Evolutionary conservation across 2,113 vertebrate genomes (phyloP), one percentile per base, ranked within the genome.

Genomic region (Nycticebus coucang): DNA sequence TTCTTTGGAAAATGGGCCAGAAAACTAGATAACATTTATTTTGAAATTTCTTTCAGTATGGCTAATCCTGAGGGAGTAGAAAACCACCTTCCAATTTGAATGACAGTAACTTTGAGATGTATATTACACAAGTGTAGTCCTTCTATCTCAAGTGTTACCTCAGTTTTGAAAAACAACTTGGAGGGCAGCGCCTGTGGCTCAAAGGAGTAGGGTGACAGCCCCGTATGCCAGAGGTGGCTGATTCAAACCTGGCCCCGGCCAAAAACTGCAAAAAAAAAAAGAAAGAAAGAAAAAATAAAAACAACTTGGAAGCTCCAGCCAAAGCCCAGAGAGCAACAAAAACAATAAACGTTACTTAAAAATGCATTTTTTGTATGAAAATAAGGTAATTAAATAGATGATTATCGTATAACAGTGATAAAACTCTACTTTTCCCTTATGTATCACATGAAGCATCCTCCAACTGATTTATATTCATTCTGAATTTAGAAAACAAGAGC

Each of bases 71-170:
- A 77, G n/a, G 18, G 4, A 85, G 35, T 64, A 41, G 57, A 93
- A 94, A 78, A 3, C 7, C 35, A 95, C 5, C 62, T 85, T 92
- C 85, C 17, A 87, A 64, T 78, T 62, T 92, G 33, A 94, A 80
- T 9, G 95, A 19, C 19, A 78, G 37, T 91, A 69, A 57, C 18
- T 75, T 72, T 28, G 37, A n/a, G 82, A 53, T 59, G 26, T 1
- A 13, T 87, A 7, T 86, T 83, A 69, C 62, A 53, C 41, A 92
- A 88, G 37, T 4, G 37, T n/a, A 78, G 33, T 28, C 18, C 9
- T 59, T 97, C 50, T 71, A 8, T 89, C 1, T 1, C 14, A 77
- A 21, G 30, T 78, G 7, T 60, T 88, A 62, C 3, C 87, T 17
- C 4, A 89, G 6, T 90, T 94, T 60, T 74, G 21, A 41, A 59